Evolutionary conservation across 2,113 vertebrate species (phyloP).

Genomic region (Leptosomus discolor): DNA sequence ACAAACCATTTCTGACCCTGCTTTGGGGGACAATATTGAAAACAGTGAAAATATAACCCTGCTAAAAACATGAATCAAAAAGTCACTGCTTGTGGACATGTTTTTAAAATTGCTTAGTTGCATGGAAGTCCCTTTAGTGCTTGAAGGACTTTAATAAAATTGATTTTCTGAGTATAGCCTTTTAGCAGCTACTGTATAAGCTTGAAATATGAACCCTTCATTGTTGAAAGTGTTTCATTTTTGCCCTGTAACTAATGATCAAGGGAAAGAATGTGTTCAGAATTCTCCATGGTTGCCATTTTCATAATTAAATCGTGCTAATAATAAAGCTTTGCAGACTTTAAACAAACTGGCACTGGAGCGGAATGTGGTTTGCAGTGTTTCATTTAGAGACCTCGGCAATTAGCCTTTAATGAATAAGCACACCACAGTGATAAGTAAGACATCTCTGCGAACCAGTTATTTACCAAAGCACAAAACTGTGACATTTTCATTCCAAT

Average conservation of each 20-base stretch:
- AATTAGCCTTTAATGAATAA: slow-evolving; percentile 83
- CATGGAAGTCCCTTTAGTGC: slow-evolving; percentile 94
- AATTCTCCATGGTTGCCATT: slow-evolving; percentile 94
- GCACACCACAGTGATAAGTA: slow-evolving; percentile 75
- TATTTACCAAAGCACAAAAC: slow-evolving; percentile 78
- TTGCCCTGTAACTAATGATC: slow-evolving; percentile 94
- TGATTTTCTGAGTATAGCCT: slow-evolving; percentile 98
- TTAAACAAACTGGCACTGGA: slow-evolving; percentile 87
- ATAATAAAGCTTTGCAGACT: slow-evolving; percentile 95
- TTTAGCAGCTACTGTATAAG: slow-evolving; percentile 95
- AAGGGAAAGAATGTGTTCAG: slow-evolving; percentile 89
- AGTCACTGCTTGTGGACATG: slow-evolving; percentile 81
- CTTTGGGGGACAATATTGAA: slow-evolving; percentile 87
- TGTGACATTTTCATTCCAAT: slow-evolving; percentile 70
- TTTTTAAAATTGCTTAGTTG: slow-evolving; percentile 98
- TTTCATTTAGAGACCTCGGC: slow-evolving; percentile 85
- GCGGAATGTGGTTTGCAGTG: slow-evolving; percentile 77
- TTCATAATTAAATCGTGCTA: slow-evolving; percentile 98
- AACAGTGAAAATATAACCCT: slow-evolving; percentile 86
- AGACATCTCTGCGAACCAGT: slow-evolving; percentile 72
- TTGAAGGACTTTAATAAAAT: slow-evolving; percentile 98
- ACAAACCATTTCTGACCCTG: slow-evolving; percentile 83
- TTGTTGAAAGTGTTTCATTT: slow-evolving; percentile 96
- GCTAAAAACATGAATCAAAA: slow-evolving; percentile 90
- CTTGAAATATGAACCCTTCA: slow-evolving; percentile 99